A percentile compares a stretch with the other conserved stretches of the same genome.
Evolutionary conservation across 2,888 invertebrate species (phyloP).

Genomic region (Lymantria monacha): DNA sequence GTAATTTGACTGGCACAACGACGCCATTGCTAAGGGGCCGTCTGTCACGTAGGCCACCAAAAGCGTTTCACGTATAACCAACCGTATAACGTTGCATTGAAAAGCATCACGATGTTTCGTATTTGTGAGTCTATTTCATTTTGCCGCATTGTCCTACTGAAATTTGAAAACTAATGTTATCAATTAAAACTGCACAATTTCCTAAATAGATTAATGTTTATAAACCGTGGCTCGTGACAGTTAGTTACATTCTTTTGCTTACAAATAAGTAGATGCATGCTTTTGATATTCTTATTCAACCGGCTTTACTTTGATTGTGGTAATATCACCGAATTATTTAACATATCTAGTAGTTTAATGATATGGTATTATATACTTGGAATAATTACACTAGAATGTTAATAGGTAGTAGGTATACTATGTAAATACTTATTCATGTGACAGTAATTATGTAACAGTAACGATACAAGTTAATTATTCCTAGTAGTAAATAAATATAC

Average conservation of each 20-base stretch:
- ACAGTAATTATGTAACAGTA: too few species aligned
- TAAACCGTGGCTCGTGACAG: conserved; percentile 3
- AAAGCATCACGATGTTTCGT: conserved; percentile 11
- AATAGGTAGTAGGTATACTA: too few species aligned
- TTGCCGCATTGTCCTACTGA: conserved; percentile 42
- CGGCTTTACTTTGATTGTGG: too few species aligned
- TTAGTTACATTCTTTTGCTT: conserved; percentile 5
- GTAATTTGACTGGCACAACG: conserved; percentile 75
- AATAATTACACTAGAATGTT: too few species aligned
- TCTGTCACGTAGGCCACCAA: conserved; percentile 80
- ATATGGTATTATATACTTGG: too few species aligned
- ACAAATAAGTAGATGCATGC: not conserved
- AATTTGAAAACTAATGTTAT: conserved; percentile 48
- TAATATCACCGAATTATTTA: too few species aligned
- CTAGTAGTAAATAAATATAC: too few species aligned
- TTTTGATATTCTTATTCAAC: too few species aligned
- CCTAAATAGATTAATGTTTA: conserved; percentile 12
- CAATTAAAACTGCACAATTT: conserved; percentile 17
- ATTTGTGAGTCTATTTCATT: conserved; percentile 22
- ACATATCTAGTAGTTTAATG: too few species aligned
- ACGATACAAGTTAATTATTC: too few species aligned
- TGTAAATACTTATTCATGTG: too few species aligned
- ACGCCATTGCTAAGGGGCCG: conserved; percentile 72
- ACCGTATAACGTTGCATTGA: conserved; percentile 42
- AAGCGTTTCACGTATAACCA: conserved; percentile 45